Evolutionary conservation across 2,113 vertebrate species (phyloP).

Genomic region (Sporophila hypoxantha): DNA sequence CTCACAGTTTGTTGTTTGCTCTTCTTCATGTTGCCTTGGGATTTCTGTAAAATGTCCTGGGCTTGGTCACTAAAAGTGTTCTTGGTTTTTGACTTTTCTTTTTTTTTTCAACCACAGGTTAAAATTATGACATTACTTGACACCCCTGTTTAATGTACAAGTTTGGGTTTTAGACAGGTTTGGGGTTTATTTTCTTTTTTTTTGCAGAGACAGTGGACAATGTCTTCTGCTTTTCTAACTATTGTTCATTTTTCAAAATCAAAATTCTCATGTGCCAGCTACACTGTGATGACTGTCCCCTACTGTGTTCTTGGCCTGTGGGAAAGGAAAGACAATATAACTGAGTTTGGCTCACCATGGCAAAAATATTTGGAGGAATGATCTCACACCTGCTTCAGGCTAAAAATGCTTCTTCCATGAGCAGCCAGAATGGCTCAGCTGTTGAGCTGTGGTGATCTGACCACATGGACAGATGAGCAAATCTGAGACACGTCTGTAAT

Average conservation of each 20-base stretch:
- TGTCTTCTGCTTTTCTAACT: neutral
- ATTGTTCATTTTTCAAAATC: neutral
- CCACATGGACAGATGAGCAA: neutral
- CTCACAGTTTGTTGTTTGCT: neutral
- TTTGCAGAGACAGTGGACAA: neutral
- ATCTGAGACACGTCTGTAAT: neutral
- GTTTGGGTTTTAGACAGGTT: neutral
- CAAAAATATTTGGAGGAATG: conserved; percentile 14
- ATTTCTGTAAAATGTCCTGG: neutral
- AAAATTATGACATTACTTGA: neutral
- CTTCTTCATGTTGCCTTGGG: neutral
- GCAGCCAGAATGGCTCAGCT: neutral
- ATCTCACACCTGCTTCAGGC: conserved; percentile 53
- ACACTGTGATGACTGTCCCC: conserved; percentile 9
- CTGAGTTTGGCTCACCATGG: neutral
- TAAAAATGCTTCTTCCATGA: neutral
- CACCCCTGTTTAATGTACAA: neutral
- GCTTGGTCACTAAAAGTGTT: neutral
- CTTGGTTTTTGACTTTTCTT: neutral
- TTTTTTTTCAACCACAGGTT: neutral
- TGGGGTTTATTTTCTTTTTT: neutral
- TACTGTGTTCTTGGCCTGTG: conserved; percentile 28
- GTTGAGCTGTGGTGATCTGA: neutral
- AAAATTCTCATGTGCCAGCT: neutral
- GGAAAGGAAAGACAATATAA: conserved; percentile 11